These are phyloP conservation scores for Electrophaes corylata DNA, from an alignment of 2,888 invertebrate genomes.

Conservation along the genomic window DNA sequence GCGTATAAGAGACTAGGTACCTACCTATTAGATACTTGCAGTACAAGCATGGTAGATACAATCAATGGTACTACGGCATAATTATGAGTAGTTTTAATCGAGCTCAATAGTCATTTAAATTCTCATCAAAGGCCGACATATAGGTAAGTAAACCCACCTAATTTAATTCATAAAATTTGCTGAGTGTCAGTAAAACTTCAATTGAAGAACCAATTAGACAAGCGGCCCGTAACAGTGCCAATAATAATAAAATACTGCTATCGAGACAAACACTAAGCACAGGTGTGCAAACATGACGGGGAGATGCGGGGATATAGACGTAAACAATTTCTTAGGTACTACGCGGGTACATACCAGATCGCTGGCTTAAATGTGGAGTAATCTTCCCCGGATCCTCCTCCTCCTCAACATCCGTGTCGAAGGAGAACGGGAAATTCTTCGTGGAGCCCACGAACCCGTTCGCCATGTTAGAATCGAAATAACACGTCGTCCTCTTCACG, in stretches of 20 bases:
- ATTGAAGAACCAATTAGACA: constrained; percentile 8
- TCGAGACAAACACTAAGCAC: constrained; percentile 8
- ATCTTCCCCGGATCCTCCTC: constrained; percentile 63
- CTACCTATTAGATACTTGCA: too few relatives aligned
- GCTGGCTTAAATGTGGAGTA: constrained; percentile 66
- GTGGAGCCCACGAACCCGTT: constrained; percentile 78
- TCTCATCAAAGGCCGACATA: too few relatives aligned
- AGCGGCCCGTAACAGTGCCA: constrained; percentile 12
- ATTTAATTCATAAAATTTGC: not conserved
- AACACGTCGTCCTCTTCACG: constrained; percentile 32
- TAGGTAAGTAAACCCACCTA: too few relatives aligned
- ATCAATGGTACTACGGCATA: too few relatives aligned
- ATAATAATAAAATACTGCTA: constrained; percentile 16
- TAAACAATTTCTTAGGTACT: constrained; percentile 41
- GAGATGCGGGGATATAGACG: constrained; percentile 11
- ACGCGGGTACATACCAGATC: constrained; percentile 64
- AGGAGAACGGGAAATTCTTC: constrained; percentile 79
- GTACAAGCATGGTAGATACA: too few relatives aligned
- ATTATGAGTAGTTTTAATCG: too few relatives aligned
- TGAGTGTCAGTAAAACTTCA: not conserved
- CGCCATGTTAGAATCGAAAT: constrained; percentile 58
- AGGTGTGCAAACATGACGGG: constrained; percentile 15
- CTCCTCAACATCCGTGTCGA: constrained; percentile 76
- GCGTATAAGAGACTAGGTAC: too few relatives aligned
- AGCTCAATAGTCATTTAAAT: not conserved